phyloP scores from a whole-genome alignment of 2,113 vertebrate species.

The Vombatus ursinus region DNA sequence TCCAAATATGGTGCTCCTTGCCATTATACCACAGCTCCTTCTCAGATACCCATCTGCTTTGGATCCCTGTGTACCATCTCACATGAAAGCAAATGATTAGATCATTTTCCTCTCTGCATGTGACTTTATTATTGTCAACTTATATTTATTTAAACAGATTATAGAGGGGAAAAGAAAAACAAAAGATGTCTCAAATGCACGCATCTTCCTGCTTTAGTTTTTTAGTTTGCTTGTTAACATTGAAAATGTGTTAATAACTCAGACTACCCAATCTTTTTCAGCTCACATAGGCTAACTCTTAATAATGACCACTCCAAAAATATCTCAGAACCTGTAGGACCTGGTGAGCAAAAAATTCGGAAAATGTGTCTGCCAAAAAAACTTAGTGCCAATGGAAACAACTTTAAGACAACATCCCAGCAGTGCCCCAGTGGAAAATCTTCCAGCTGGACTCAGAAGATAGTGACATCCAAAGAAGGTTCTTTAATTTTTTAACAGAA shows the following conservation, averaged over 20 bases:
- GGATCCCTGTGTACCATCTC: background rate
- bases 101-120: background rate
- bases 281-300: conserved; percentile 54
- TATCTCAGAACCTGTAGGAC: conserved; percentile 42
- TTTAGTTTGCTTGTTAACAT: conserved; percentile 8
- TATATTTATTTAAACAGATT: background rate
- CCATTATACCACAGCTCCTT: background rate
- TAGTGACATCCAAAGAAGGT: conserved; percentile 68
- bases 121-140: background rate
- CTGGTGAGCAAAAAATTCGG: conserved; percentile 29
- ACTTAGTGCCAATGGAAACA: conserved; percentile 41
- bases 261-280: conserved; percentile 70
- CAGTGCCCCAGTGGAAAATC: conserved; percentile 43
- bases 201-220: background rate
- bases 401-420: conserved; percentile 62
- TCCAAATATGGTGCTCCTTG: background rate
- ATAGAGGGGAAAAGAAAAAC: background rate
- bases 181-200: background rate
- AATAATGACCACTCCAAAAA: conserved; percentile 57
- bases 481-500: conserved; percentile 28
- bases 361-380: conserved; percentile 24
- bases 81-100: background rate
- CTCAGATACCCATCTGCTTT: background rate
- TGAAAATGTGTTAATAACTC: conserved; percentile 48
- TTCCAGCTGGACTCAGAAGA: conserved; percentile 66